Base-by-base conservation (phyloP, 1,140 invertebrate species). In the Sesamia nonagrioides region DNA sequence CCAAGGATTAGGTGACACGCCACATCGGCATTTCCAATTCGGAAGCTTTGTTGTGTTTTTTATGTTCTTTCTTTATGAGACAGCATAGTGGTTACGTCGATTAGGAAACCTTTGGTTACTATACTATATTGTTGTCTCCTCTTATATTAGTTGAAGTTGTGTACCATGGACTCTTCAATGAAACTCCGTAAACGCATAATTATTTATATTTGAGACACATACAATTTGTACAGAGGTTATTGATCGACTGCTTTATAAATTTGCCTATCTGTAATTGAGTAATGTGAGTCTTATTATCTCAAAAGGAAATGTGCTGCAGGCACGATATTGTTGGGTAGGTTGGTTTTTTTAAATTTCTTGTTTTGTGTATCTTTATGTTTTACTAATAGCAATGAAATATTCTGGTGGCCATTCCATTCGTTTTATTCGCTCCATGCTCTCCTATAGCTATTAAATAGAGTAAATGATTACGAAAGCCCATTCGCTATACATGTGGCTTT, bases 1-100 rank as follows among this genome's bases (percentile, higher is more conserved):
- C 82, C 27, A 77, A 79, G 86, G 83, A 86, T 85, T 84, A 82
- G 61, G 71, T 66, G 81, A 78, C 77, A 85, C 79, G 80, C 83
- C 60, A 86, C 72, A 63, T 81, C 80, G 82, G 50, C 75, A 75
- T 74, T 88, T 68, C 54, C 76, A 45, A 77, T 86, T 84, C 72
- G 42, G 76, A 80, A 66, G 72, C 33, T 56, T 69, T 78, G 76
- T 71, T 68, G 37, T 75, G 37, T 42, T 21, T 63, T 63, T 63
- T 63, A 63, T 60, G 56, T 60, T 63, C 37, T 63, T 63, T 40
- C 60, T 63, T 63, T 63, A 63, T 63, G n/a, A 40, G 35, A 42
- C 37, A 15, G 21, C 35, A 37, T 11, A 61, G 27, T 15, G 35
- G 33, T 15, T 17, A 60, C n/a, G 3, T 27, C 27, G 60, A 37